Evolutionary conservation across 2,888 invertebrate genomes (phyloP), one percentile per base, ranked within the genome.

Genomic region (Mythimna pallens): DNA sequence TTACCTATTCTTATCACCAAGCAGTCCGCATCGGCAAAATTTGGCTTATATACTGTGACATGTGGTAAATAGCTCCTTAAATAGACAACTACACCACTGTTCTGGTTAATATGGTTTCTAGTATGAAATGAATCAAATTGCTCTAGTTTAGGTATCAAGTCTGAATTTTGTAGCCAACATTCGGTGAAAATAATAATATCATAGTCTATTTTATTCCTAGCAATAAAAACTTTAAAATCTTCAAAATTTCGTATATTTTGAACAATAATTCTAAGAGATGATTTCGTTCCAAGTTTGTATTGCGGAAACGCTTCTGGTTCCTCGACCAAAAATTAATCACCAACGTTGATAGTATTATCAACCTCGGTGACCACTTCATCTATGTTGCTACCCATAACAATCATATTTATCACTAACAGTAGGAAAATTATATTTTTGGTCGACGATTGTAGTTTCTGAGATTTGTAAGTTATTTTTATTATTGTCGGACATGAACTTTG

Each of bases 321-420:
- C 34, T 30, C 57, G 30, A 34, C 57, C 47, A 58, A 66, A n/a
- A 66, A 66, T 6, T 47, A 63, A 47, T 63, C 50, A 63, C 62
- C 62, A 47, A 58, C 57, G 34, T 58, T 58, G 34, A 58, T 58
- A 58, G 8, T 58, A 30, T 30, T 30, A 58, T 58, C 57, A 20
- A 58, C 34, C 30, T 58, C 57, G 57, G 57, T 58, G 34, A 58
- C 57, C 8, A 58, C 20, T 20, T 58, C 34, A 20, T 58, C 57
- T 58, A 58, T 20, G 57, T 58, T 22, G n/a, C 22, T 59, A 50
- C 12, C 14, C 36, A 63, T 30, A 12, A 50, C 30, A 63, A 50
- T n/a, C 20, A 50, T n/a, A n/a, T n/a, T n/a, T n/a, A n/a, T n/a
- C n/a, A n/a, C n/a, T n/a, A n/a, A n/a, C n/a, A n/a, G n/a, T n/a